These are phyloP conservation scores for Macroramphosus scolopax DNA, from an alignment of 2,797 vertebrate species.

Conservation along the genomic window DNA sequence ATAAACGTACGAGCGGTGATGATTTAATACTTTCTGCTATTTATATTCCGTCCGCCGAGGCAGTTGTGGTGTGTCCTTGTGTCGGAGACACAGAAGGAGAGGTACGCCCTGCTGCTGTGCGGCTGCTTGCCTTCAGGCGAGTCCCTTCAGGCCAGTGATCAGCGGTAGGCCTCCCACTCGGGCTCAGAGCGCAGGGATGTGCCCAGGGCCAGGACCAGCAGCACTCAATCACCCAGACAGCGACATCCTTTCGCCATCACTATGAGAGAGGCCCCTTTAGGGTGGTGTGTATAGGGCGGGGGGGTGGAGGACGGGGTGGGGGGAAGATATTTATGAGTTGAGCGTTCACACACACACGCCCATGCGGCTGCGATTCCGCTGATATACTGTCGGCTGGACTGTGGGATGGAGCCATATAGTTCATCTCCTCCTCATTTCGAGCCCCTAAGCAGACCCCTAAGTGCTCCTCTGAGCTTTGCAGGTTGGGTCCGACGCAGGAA, in stretches of 20 bases:
- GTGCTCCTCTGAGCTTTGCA: constrained; percentile 72
- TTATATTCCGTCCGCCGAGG: too few species aligned
- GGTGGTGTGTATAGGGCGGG: too few species aligned
- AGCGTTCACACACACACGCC: constrained; percentile 63
- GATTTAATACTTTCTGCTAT: too few species aligned
- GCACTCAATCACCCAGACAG: constrained; percentile 82
- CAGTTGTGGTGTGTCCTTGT: constrained; percentile 18
- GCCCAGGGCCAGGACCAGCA: constrained; percentile 72
- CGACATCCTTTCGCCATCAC: constrained; percentile 80
- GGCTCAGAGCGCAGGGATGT: constrained; percentile 62
- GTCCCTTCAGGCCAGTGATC: constrained; percentile 64
- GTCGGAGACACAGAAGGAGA: constrained; percentile 42
- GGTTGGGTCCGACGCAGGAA: constrained; percentile 64
- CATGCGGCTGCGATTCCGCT: constrained; percentile 69
- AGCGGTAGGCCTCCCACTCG: constrained; percentile 66
- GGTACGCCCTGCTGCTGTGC: constrained; percentile 57
- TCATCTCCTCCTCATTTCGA: constrained; percentile 77
- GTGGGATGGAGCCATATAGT: constrained; percentile 72
- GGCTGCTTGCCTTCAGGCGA: constrained; percentile 59
- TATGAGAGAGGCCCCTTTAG: constrained; percentile 78
- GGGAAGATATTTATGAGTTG: constrained; percentile 78
- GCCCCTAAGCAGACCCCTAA: constrained; percentile 70
- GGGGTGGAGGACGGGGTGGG: constrained; percentile 13
- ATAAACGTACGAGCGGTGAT: too few species aligned
- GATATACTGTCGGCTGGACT: constrained; percentile 76